Evolutionary conservation across 2,113 vertebrate genomes (phyloP).

Genomic region (Choloepus hoffmanni): DNA sequence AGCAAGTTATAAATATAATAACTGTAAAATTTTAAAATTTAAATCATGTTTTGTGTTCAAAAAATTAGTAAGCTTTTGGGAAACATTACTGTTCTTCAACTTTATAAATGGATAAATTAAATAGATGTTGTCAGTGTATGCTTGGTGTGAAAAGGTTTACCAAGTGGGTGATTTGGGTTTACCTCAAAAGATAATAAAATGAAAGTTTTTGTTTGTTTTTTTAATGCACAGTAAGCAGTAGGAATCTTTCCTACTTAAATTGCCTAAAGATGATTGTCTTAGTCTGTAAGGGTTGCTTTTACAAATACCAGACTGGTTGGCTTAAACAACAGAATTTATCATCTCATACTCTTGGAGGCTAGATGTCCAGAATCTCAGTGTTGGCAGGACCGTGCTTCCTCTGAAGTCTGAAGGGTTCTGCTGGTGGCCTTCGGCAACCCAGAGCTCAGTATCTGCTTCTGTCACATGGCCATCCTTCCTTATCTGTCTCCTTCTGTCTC

Average conservation of each 20-base stretch:
- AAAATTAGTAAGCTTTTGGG: neutral
- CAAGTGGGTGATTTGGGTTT: conserved; percentile 11
- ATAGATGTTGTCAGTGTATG: neutral
- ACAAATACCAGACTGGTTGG: no score
- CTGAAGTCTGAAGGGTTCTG: no score
- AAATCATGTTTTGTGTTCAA: neutral
- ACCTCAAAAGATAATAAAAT: neutral
- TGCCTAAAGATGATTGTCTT: neutral
- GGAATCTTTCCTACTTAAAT: neutral
- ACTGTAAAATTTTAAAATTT: conserved; percentile 8
- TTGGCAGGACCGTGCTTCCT: no score
- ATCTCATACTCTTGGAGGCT: no score
- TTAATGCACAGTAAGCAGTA: neutral
- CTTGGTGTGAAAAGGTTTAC: neutral
- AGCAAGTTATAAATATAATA: conserved; percentile 9
- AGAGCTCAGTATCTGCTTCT: no score
- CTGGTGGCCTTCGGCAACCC: no score
- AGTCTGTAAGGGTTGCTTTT: no score
- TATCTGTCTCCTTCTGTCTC: no score
- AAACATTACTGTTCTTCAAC: neutral
- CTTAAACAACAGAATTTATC: no score
- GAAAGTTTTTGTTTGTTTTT: neutral
- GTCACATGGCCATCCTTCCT: no score
- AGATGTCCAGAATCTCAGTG: no score
- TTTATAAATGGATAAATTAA: conserved; percentile 40